These are phyloP conservation scores for Coregonus ussuriensis DNA, from an alignment of 2,797 vertebrate genomes.

Conservation along the genomic window DNA sequence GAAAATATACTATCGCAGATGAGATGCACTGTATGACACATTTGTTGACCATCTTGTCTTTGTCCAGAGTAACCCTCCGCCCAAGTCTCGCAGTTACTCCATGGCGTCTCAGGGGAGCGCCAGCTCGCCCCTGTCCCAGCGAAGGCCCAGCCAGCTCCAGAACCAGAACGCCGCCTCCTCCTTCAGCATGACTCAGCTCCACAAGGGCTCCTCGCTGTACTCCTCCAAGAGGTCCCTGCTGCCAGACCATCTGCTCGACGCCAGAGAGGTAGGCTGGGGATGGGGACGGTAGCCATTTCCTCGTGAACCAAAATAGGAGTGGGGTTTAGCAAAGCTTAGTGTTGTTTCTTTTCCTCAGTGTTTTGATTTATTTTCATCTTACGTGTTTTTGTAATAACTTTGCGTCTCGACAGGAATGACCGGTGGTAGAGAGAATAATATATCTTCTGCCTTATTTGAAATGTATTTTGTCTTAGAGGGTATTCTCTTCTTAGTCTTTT, in stretches of 20 bases:
- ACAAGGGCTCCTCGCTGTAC: constrained; percentile 81
- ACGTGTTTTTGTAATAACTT: neutral
- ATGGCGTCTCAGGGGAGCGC: constrained; percentile 92
- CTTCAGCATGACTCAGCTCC: constrained; percentile 83
- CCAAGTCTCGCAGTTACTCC: constrained; percentile 95
- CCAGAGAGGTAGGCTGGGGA: constrained; percentile 85
- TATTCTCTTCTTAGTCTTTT: neutral
- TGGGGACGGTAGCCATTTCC: neutral
- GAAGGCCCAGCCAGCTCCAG: constrained; percentile 80
- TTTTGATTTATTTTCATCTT: neutral
- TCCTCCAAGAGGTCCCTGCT: constrained; percentile 85
- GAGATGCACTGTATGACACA: neutral
- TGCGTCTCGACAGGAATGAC: neutral
- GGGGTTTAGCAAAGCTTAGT: neutral
- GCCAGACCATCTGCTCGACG: constrained; percentile 93
- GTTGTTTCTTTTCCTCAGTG: neutral
- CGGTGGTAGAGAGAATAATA: neutral
- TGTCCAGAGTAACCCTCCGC: constrained; percentile 90
- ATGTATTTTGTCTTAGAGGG: neutral
- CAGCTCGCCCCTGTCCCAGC: constrained; percentile 88
- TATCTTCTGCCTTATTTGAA: neutral
- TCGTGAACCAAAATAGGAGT: neutral
- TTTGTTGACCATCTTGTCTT: constrained; percentile 11
- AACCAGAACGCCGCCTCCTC: constrained; percentile 80
- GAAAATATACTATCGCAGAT: neutral